These are phyloP conservation scores for Anolis apletophallus DNA, from an alignment of 2,797 vertebrate species.

Conservation along the genomic window DNA sequence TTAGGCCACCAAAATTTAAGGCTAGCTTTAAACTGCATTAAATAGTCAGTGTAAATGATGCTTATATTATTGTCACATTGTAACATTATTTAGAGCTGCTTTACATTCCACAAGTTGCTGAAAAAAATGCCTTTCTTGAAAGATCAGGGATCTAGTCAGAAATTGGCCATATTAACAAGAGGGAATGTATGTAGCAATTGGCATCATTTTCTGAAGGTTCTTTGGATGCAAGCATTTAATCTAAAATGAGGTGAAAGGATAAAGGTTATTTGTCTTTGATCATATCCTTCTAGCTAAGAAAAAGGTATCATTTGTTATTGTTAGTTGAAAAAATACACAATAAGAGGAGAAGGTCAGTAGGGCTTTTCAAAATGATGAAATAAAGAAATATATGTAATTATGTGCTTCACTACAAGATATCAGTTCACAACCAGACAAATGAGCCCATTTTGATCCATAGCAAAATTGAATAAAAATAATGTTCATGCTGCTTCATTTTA, in stretches of 20 bases:
- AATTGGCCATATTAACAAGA: background rate
- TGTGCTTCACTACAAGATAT: conserved; percentile 34
- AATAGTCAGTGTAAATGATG: no score
- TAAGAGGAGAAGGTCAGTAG: conserved; percentile 45
- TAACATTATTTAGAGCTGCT: background rate
- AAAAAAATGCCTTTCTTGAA: background rate
- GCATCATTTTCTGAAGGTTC: accelerated
- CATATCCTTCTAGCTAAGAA: background rate
- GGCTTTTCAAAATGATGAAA: background rate
- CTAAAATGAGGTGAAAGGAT: background rate
- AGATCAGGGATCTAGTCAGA: background rate
- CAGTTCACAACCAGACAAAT: conserved; percentile 38
- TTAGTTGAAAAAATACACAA: conserved; percentile 25
- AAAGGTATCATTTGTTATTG: conserved; percentile 11
- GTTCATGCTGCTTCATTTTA: background rate
- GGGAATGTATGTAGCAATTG: background rate
- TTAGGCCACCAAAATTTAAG: no score
- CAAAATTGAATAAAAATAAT: conserved; percentile 16
- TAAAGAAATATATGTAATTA: conserved; percentile 29
- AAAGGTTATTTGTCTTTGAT: background rate
- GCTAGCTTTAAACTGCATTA: no score
- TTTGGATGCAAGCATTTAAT: background rate
- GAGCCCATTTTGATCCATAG: background rate
- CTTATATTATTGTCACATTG: background rate
- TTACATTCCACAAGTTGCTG: background rate